Evolutionary conservation across 2,888 invertebrate species (phyloP).

Genomic region (Himalopsyche anomala): DNA sequence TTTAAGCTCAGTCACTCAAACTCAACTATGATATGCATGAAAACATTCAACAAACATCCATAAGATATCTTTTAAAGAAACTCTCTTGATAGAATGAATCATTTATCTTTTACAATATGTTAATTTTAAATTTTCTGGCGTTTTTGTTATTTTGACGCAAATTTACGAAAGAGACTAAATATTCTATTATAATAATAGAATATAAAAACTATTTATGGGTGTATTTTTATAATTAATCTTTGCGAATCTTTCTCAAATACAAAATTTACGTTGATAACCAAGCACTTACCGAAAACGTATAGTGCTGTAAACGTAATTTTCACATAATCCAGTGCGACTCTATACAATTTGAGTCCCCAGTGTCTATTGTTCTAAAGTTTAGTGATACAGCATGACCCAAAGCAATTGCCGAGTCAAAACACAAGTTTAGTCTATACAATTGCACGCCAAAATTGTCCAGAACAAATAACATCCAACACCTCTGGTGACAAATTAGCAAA

Average conservation of each 20-base stretch:
- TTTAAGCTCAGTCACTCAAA: no score
- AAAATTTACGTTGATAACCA: background rate
- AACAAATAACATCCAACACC: slow-evolving; percentile 32
- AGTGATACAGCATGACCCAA: slow-evolving; percentile 43
- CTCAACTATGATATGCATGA: no score
- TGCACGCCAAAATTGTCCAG: slow-evolving; percentile 32
- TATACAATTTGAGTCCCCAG: slow-evolving; percentile 33
- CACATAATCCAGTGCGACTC: slow-evolving; percentile 35
- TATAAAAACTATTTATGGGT: no score
- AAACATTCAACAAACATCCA: no score
- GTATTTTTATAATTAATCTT: background rate
- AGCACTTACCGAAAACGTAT: slow-evolving; percentile 1
- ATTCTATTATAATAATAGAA: no score
- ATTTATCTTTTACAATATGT: no score
- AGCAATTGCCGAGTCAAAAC: slow-evolving; percentile 42
- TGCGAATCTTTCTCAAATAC: background rate
- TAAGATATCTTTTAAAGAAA: no score
- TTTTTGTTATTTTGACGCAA: no score
- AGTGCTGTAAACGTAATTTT: slow-evolving; percentile 35
- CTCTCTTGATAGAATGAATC: no score
- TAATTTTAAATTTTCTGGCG: no score
- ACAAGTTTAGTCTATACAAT: slow-evolving; percentile 42
- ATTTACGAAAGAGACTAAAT: no score
- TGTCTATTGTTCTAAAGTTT: slow-evolving; percentile 42
- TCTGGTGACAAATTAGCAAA: slow-evolving; percentile 38